Base-by-base conservation (phyloP, 2,797 vertebrate species). In the Botia almorhae region DNA sequence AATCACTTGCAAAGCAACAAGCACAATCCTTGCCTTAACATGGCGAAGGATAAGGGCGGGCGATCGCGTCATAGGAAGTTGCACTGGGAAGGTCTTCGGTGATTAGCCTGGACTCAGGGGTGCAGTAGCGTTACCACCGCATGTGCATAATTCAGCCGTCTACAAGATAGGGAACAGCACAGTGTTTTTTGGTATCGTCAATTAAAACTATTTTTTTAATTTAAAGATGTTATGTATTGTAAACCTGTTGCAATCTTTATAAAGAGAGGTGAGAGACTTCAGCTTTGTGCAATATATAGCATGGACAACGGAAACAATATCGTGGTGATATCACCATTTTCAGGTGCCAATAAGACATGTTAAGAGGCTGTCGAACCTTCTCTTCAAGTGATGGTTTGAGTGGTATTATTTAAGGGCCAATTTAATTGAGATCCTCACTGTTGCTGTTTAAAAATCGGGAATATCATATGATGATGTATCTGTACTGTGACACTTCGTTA, bases 1-100 rank as follows among this genome's bases (percentile, higher is more conserved):
- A 97, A 96, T 91, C 97, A 99, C 91, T 93, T 99, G 90, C 97
- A 99, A 93, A 97, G 93, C 91, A 99, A 99, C 94, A 99, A 99
- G 96, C 96, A 98, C 95, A 98, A 97, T 0, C 96, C 97, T 89
- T 99, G 98, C 74, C 92, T 95, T 89, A 97, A 97, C 48, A 89
- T 93, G 84, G 91, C 94, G 10, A 98, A 97, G 91, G 98, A 99
- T 80, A 99, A 96, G 90, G 95, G 92, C 16, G 92, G 95, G 89
- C 94, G 95, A 90, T 94, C 95, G 87, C 95, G 96, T 81, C 96
- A 99, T 83, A 92, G 96, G 65, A 96, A 93, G 87, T 93, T 98
- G 88, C 96, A 98, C 67, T 97, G 95, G 85, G 93, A 94, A 86
- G 87, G 89, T 88, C 80, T 82, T 69, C 50, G 75, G 2, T 92